Conservation (phyloP, 2,797 vertebrate species). For the Ceyx erithaca region DNA sequence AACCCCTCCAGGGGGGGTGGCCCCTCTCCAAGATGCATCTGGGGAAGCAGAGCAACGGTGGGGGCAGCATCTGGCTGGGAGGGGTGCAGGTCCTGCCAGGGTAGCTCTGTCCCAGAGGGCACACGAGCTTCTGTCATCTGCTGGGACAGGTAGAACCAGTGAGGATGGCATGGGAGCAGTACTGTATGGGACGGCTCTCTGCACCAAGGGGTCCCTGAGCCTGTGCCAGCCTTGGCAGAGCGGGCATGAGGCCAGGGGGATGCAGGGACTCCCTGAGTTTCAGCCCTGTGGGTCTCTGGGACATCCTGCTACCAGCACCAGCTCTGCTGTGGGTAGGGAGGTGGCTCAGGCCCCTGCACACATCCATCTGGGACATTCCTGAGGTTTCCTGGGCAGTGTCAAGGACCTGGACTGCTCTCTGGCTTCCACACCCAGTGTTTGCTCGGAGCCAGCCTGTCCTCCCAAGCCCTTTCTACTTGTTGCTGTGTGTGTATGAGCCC, state of each 20-base stretch:
- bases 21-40: accelerated
- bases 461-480: neutral
- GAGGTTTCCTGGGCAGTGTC: conserved; percentile 45
- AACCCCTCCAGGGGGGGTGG: neutral
- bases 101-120: neutral
- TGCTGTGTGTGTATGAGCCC: neutral
- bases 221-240: accelerated
- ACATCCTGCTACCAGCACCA: accelerated
- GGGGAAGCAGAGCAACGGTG: accelerated
- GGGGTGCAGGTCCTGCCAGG: neutral
- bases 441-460: neutral
- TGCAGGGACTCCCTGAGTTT: accelerated
- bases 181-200: neutral
- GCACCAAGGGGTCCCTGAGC: accelerated
- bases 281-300: accelerated
- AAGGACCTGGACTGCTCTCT: neutral
- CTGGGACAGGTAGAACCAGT: neutral
- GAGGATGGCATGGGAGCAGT: neutral
- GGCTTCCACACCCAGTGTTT: neutral
- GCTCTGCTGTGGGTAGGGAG: accelerated
- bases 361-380: conserved; percentile 35
- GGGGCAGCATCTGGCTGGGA: neutral
- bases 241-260: neutral
- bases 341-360: neutral
- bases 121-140: accelerated